Evolutionary conservation across 2,888 invertebrate species (phyloP), one percentile per base, ranked within the genome.

Genomic region (Lasioglossum oenotherae): DNA sequence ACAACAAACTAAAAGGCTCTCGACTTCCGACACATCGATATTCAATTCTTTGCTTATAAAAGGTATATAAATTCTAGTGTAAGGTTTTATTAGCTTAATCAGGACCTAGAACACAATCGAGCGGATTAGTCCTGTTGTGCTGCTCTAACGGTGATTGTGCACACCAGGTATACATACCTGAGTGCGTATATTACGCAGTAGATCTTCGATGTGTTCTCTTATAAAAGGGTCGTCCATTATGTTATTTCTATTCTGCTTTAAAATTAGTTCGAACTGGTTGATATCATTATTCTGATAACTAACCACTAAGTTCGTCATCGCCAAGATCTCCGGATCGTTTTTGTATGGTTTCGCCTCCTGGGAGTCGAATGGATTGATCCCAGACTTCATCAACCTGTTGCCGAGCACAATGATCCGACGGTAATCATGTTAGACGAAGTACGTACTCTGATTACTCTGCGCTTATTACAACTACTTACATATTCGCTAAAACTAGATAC

Each of bases 211-310:
- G 94, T 99, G 99, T 95, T 99, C 99, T 90, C 99, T 96, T 93
- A 99, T 99, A 95, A 99, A 99, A 0, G 99, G 99, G 96, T 99
- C 99, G 93, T 99, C 99, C 99, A 99, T 99, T 87, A 99, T 99
- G 94, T 99, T 99, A 94, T 98, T 97, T 94, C 98, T 96, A 96
- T 99, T 99, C 93, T 98, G 98, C 93, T 98, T 98, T 85, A 99
- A 96, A 92, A 99, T 99, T 88, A 98, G 97, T 96, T 99, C 99
- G 96, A 99, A 99, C 93, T 99, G 99, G 95, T 98, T 98, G 87
- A 99, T 99, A 95, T 99, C 99, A 95, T 99, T 99, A 95, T 99
- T 99, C 95, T 99, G 99, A 95, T 99, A 99, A 27, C 99, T 98
- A 95, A 97, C 98, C 81, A 99, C 99, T 92, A 99, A 96, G 96